These are phyloP conservation scores for Austrolebias charrua DNA, from an alignment of 2,797 vertebrate species.

Conservation along the genomic window DNA sequence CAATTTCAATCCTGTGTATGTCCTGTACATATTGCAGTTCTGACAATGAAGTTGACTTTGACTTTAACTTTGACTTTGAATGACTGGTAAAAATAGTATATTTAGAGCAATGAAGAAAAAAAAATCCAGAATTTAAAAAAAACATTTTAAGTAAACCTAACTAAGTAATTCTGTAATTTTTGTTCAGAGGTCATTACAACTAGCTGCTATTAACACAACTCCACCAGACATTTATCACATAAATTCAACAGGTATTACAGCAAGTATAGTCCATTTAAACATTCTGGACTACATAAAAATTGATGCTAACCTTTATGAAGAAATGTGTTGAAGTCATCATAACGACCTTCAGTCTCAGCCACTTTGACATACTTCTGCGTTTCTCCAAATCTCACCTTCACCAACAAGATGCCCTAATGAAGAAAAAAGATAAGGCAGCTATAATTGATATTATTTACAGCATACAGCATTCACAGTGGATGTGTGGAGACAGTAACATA, in stretches of 20 bases:
- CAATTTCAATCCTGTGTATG: too few species aligned
- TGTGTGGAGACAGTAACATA: background rate
- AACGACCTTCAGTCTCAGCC: constrained; percentile 24
- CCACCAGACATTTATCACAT: background rate
- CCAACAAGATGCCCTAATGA: background rate
- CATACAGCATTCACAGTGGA: background rate
- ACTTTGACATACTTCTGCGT: constrained; percentile 23
- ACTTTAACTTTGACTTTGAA: too few species aligned
- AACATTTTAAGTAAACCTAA: background rate
- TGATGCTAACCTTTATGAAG: background rate
- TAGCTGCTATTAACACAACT: background rate
- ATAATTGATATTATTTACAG: background rate
- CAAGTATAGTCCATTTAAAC: background rate
- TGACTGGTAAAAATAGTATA: background rate
- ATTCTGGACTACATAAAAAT: background rate
- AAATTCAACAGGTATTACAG: background rate
- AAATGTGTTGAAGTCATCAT: constrained; percentile 1
- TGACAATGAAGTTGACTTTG: too few species aligned
- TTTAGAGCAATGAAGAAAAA: background rate
- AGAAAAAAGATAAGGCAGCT: background rate
- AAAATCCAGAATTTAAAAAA: background rate
- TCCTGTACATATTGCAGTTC: too few species aligned
- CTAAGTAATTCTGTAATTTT: background rate
- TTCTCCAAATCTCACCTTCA: constrained; percentile 8
- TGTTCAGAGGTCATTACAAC: background rate